phyloP scores from a whole-genome alignment of 2,888 invertebrate species.

The Leptogaster cylindrica region DNA sequence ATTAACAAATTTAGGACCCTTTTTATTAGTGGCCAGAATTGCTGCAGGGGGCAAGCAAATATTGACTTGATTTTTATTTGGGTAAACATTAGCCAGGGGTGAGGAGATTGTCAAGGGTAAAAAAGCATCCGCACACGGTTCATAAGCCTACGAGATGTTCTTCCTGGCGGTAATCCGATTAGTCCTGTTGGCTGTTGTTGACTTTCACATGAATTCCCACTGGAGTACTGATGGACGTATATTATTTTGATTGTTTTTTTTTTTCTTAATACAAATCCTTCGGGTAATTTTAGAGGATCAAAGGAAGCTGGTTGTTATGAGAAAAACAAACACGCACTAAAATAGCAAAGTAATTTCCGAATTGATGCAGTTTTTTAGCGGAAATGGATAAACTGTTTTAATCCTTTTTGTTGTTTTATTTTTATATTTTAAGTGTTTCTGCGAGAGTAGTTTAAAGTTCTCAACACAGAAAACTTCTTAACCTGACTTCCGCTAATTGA shows the following conservation, averaged over 20 bases:
- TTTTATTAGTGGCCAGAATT: constrained; percentile 26
- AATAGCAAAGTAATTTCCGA: background rate
- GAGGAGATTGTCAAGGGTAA: background rate
- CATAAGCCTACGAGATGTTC: constrained; percentile 28
- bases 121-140: constrained; percentile 30
- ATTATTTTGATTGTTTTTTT: no score
- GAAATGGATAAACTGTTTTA: no score
- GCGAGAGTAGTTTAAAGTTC: no score
- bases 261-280: constrained; percentile 15
- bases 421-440: no score
- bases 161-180: constrained; percentile 40
- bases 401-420: no score
- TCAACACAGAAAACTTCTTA: no score
- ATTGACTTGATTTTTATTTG: constrained; percentile 33
- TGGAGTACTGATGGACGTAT: constrained; percentile 5
- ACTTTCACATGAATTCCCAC: constrained; percentile 46
- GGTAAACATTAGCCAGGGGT: constrained; percentile 12
- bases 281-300: constrained; percentile 3
- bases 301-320: constrained; percentile 22
- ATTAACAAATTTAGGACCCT: constrained; percentile 35
- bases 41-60: constrained; percentile 22
- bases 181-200: constrained; percentile 41
- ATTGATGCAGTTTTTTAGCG: background rate
- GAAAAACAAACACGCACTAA: constrained; percentile 20
- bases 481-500: no score